These are phyloP conservation scores for Porphyrio hochstetteri DNA, from an alignment of 2,113 vertebrate genomes.

Conservation along the genomic window DNA sequence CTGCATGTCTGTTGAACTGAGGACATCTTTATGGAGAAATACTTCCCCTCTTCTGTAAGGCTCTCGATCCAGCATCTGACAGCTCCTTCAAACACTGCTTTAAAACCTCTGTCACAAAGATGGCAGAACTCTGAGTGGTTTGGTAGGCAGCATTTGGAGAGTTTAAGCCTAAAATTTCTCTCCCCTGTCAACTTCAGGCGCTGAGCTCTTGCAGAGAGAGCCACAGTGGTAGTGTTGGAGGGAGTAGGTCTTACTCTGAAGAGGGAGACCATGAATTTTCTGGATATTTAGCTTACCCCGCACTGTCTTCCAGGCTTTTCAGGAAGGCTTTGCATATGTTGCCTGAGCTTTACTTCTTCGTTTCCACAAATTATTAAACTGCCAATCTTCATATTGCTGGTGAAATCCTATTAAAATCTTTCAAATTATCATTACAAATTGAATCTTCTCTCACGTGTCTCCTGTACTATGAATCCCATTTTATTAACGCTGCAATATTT, in stretches of 20 bases:
- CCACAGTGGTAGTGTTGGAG: neutral
- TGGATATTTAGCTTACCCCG: neutral
- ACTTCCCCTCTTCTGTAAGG: neutral
- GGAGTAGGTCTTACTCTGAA: neutral
- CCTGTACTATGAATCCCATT: slow-evolving; percentile 10
- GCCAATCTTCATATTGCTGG: slow-evolving; percentile 28
- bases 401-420: slow-evolving; percentile 46
- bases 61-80: neutral
- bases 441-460: neutral
- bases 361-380: slow-evolving; percentile 21
- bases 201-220: neutral
- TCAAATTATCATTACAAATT: slow-evolving; percentile 47
- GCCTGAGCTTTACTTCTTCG: neutral
- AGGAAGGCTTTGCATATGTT: neutral
- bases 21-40: neutral
- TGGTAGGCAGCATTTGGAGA: neutral
- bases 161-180: neutral
- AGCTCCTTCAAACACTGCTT: neutral
- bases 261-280: neutral
- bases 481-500: slow-evolving; percentile 17
- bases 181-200: neutral
- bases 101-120: neutral
- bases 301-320: neutral
- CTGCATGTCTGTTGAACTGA: neutral
- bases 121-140: neutral